Evolutionary conservation across 2,888 invertebrate species (phyloP).

Genomic region (Drosophila koepferae): DNA sequence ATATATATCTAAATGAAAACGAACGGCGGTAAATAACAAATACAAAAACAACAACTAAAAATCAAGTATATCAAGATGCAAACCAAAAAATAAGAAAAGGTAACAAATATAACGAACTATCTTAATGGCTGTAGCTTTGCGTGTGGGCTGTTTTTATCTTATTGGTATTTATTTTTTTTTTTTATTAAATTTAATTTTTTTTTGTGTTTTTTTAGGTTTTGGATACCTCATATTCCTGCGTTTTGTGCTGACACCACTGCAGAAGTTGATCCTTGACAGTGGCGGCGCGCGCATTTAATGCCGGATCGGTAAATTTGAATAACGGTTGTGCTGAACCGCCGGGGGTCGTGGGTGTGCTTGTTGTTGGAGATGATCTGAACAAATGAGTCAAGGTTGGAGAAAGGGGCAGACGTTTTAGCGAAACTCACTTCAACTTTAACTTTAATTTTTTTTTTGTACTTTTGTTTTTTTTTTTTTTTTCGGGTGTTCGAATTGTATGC

Average conservation of each 20-base stretch:
- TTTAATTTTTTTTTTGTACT: not conserved
- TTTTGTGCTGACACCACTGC: slow-evolving; percentile 98
- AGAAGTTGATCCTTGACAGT: slow-evolving; percentile 98
- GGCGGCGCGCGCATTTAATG: slow-evolving; percentile 95
- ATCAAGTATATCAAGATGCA: slow-evolving; percentile 2
- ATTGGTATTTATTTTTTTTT: slow-evolving; percentile 6
- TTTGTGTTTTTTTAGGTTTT: slow-evolving; percentile 54
- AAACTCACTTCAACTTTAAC: slow-evolving; percentile 61
- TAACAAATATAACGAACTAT: slow-evolving; percentile 44
- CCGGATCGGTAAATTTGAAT: slow-evolving; percentile 96
- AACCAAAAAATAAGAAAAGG: slow-evolving; percentile 15
- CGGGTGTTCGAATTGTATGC: slow-evolving; percentile 45
- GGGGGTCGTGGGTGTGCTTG: slow-evolving; percentile 86
- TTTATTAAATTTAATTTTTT: slow-evolving; percentile 27
- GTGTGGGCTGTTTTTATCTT: slow-evolving; percentile 40
- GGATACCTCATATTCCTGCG: slow-evolving; percentile 97
- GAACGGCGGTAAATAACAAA: slow-evolving; percentile 48
- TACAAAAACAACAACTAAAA: slow-evolving; percentile 15
- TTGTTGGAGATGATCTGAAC: slow-evolving; percentile 91
- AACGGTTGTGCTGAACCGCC: slow-evolving; percentile 89
- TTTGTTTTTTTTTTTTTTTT: slow-evolving; percentile 32
- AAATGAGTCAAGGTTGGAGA: slow-evolving; percentile 76
- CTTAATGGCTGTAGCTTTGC: slow-evolving; percentile 51
- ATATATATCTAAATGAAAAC: slow-evolving; percentile 26
- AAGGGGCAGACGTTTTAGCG: slow-evolving; percentile 84